Evolutionary conservation across 2,888 invertebrate genomes (phyloP).

Genomic region (Calephelis perditalis): DNA sequence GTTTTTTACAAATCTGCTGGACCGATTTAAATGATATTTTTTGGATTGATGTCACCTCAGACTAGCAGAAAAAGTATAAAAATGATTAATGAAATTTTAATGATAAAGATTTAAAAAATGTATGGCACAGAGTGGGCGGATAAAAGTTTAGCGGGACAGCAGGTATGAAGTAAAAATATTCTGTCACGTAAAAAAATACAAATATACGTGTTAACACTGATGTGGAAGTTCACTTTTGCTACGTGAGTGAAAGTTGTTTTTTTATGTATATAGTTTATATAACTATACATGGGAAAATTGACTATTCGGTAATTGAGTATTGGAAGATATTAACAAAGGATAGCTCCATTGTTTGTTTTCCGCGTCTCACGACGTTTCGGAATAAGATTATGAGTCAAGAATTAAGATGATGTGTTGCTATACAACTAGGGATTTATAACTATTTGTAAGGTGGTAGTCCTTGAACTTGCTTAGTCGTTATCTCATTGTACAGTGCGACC

Average conservation of each 20-base stretch:
- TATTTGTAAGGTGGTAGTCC: constrained; percentile 7
- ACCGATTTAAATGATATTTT: no score
- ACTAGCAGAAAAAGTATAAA: no score
- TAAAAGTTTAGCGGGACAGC: no score
- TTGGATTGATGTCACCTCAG: no score
- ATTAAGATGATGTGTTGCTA: constrained; percentile 6
- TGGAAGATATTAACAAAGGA: constrained; percentile 10
- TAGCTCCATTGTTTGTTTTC: constrained; percentile 9
- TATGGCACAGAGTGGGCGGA: no score
- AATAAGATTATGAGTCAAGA: constrained; percentile 4
- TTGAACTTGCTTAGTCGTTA: constrained; percentile 8
- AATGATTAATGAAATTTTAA: no score
- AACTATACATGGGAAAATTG: constrained; percentile 23
- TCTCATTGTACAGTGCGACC: not conserved
- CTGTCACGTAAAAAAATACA: no score
- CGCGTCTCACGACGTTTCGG: constrained; percentile 18
- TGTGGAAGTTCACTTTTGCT: constrained; percentile 13
- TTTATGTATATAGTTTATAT: constrained; percentile 25
- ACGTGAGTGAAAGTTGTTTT: constrained; percentile 41
- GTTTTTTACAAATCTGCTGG: no score
- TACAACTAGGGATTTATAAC: constrained; percentile 3
- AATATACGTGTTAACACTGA: no score
- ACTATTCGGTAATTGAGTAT: constrained; percentile 16
- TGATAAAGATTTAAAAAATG: no score
- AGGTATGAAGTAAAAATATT: no score